Conservation (phyloP, 2,888 invertebrate genomes). For the Andrena trimmerana region DNA sequence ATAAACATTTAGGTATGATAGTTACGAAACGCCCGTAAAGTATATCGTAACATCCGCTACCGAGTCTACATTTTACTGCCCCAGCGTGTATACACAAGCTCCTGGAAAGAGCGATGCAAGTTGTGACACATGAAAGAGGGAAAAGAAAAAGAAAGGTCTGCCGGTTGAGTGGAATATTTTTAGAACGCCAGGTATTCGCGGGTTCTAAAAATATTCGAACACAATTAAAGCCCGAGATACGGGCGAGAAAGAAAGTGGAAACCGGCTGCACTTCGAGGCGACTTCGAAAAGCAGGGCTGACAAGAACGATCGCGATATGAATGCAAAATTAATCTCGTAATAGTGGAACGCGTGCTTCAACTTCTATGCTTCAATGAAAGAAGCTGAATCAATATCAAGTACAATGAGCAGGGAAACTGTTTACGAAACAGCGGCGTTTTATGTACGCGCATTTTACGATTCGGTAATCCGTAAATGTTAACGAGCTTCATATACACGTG, state of each 20-base stretch:
- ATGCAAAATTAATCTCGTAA: background rate
- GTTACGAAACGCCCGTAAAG: background rate
- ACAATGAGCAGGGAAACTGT: background rate
- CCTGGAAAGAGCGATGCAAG: background rate
- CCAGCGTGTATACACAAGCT: background rate
- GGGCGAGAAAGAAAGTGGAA: conserved; percentile 42
- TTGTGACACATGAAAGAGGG: conserved; percentile 8
- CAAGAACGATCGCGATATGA: background rate
- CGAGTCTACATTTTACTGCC: background rate
- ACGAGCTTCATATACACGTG: background rate
- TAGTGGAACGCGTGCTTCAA: background rate
- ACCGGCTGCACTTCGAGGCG: conserved; percentile 47
- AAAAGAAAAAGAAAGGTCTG: conserved; percentile 32
- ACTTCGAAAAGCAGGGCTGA: conserved; percentile 5
- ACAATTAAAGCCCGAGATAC: conserved; percentile 31
- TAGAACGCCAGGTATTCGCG: conserved; percentile 8
- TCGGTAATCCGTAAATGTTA: conserved; percentile 8
- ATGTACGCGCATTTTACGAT: background rate
- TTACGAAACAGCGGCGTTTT: background rate
- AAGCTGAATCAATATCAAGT: background rate
- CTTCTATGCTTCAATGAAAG: background rate
- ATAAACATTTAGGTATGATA: background rate
- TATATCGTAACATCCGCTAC: background rate
- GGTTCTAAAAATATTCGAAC: conserved; percentile 54
- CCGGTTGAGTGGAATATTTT: conserved; percentile 30